phyloP scores from a whole-genome alignment of 2,113 vertebrate species.

The Austrofundulus limnaeus region DNA sequence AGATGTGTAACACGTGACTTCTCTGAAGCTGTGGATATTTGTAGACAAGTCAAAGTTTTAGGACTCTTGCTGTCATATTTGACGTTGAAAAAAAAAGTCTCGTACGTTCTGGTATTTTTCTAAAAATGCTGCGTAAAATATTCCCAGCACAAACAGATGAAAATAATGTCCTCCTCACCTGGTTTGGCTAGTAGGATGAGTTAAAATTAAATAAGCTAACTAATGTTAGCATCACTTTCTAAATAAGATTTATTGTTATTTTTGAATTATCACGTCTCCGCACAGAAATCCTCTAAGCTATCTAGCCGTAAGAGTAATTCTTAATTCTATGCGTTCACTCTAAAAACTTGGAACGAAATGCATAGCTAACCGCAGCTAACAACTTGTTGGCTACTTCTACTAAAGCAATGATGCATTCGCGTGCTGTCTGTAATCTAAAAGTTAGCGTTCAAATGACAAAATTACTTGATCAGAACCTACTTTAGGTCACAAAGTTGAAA shows the following conservation, averaged over 20 bases:
- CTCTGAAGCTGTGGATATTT: constrained; percentile 3
- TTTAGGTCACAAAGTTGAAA: background rate
- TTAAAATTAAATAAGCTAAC: constrained; percentile 10
- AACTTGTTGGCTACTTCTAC: constrained; percentile 15
- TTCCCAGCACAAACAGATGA: background rate
- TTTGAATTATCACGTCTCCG: background rate
- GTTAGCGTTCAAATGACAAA: background rate
- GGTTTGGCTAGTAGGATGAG: too few relatives aligned
- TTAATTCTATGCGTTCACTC: background rate
- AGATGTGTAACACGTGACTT: constrained; percentile 5
- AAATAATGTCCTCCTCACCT: too few relatives aligned
- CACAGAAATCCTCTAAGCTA: background rate
- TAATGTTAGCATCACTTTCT: background rate
- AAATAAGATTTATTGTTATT: background rate
- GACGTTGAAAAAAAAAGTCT: background rate
- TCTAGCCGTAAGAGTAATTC: background rate
- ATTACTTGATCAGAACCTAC: too few relatives aligned
- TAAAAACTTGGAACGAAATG: background rate
- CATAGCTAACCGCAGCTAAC: constrained; percentile 23
- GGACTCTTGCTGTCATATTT: background rate
- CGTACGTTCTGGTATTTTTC: background rate
- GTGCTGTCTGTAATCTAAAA: background rate
- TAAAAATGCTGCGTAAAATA: background rate
- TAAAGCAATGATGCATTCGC: constrained; percentile 36
- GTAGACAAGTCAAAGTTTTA: background rate